These are phyloP conservation scores for Rhabdomys pumilio DNA, from an alignment of 2,797 vertebrate species.

Conservation along the genomic window DNA sequence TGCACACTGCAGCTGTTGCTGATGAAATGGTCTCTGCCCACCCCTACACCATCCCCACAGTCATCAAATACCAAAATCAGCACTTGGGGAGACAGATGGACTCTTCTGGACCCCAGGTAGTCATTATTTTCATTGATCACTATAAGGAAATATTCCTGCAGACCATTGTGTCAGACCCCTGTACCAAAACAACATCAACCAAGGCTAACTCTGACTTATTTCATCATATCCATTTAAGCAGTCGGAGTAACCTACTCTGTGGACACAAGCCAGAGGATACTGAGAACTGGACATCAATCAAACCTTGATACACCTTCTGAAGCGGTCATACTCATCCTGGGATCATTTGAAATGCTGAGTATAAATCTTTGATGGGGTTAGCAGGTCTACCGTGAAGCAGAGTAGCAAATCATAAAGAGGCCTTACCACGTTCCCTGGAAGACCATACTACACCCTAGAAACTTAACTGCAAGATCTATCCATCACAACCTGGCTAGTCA, in stretches of 20 bases:
- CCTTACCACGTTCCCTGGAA: constrained; percentile 36
- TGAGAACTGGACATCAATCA: constrained; percentile 53
- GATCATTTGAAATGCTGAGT: neutral
- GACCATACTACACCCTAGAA: constrained; percentile 19
- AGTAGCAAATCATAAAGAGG: neutral
- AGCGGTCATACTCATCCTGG: neutral
- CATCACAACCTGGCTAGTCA: constrained; percentile 18
- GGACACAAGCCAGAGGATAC: constrained; percentile 45
- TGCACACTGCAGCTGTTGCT: neutral
- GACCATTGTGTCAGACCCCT: neutral
- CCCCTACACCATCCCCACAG: neutral
- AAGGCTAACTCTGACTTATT: constrained; percentile 18
- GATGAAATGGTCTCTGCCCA: neutral
- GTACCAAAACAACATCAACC: neutral
- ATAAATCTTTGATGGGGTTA: constrained; percentile 65
- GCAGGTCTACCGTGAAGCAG: constrained; percentile 58
- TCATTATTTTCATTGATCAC: neutral
- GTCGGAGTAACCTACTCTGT: neutral
- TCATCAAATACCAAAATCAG: neutral
- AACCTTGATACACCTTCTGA: constrained; percentile 36
- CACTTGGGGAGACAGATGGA: neutral
- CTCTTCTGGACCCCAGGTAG: neutral
- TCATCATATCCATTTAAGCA: neutral
- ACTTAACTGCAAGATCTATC: constrained; percentile 2
- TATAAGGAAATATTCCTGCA: neutral